Base-by-base conservation (phyloP, 2,113 vertebrate species). In the Dryoscopus gambensis region DNA sequence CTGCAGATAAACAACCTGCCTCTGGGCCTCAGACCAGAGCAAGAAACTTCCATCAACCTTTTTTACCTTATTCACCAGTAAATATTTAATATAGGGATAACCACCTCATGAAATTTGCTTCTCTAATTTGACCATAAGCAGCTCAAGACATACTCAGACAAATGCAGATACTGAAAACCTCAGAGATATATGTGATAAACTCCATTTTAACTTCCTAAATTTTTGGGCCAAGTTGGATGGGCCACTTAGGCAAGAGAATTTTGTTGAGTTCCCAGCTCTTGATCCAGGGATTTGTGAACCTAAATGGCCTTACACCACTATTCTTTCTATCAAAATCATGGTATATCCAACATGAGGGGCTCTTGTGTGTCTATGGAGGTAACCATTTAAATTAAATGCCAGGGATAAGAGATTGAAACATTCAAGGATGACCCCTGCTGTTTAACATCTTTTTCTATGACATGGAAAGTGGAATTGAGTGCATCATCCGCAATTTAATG, bases 61-160 rank as follows among this genome's bases (percentile, higher is more conserved):
- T 74, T 71, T 83, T 55, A 46, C 7, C 14, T 76, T 79, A 80
- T 68, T 76, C 62, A 76, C 3, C 18, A 27, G 21, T 86, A 80
- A 93, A 89, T 86, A 73, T 80, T 91, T 86, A 93, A 71, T 52
- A 35, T 30, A 35, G 30, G 60, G 12, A 37, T 44, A 91, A 50
- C 20, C 5, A 79, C 12, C 10, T 64, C 15, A 42, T 50, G 24
- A 76, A 53, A 85, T 60, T 52, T 73, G 2, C 47, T 91, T 87
- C 35, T 42, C 14, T 55, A 20, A 50, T 74, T 60, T 50, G 25
- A 82, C 35, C 25, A 16, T 7, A 75, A 63, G 47, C 23, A 59
- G 3, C 21, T 67, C 50, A 57, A 78, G 16, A 37, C 2, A 8
- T 53, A 35, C 13, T 37, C n/a, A 55, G 18, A 37, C 3, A 63